phyloP scores from a whole-genome alignment of 2,113 vertebrate species.

The Dascyllus trimaculatus region DNA sequence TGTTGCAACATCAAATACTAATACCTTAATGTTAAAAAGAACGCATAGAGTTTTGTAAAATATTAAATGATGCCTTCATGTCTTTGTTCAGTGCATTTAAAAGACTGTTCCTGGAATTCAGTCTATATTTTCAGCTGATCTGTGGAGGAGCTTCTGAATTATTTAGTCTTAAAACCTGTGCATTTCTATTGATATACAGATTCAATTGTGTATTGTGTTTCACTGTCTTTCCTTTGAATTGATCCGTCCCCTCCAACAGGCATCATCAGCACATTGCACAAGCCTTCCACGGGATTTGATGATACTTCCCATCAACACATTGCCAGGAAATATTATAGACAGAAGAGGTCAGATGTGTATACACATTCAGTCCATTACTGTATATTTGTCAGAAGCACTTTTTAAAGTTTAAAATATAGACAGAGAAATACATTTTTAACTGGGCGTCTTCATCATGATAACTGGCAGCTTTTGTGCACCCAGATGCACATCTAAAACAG shows the following conservation, averaged over 20 bases:
- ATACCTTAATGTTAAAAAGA: too few relatives aligned
- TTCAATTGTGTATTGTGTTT: conserved; percentile 70
- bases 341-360: not conserved
- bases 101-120: conserved; percentile 59
- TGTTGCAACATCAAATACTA: too few relatives aligned
- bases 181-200: conserved; percentile 67
- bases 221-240: conserved; percentile 71
- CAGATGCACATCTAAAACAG: conserved; percentile 16
- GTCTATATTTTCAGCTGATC: conserved; percentile 37
- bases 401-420: not conserved
- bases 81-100: conserved; percentile 5
- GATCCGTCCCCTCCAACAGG: conserved; percentile 62
- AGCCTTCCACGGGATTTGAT: conserved; percentile 49
- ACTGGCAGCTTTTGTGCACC: conserved; percentile 17
- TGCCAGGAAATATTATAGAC: conserved; percentile 36
- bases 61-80: too few relatives aligned
- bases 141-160: conserved; percentile 69
- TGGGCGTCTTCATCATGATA: not conserved
- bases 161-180: conserved; percentile 72
- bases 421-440: not conserved
- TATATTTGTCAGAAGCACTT: not conserved
- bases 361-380: not conserved
- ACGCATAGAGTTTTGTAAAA: too few relatives aligned
- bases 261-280: conserved; percentile 43
- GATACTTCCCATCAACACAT: conserved; percentile 25